Percentiles rank a stretch among this genome's conserved stretches.
Evolutionary conservation across 1,140 invertebrate species (phyloP).

Genomic region (Rhyacophila brunnea): DNA sequence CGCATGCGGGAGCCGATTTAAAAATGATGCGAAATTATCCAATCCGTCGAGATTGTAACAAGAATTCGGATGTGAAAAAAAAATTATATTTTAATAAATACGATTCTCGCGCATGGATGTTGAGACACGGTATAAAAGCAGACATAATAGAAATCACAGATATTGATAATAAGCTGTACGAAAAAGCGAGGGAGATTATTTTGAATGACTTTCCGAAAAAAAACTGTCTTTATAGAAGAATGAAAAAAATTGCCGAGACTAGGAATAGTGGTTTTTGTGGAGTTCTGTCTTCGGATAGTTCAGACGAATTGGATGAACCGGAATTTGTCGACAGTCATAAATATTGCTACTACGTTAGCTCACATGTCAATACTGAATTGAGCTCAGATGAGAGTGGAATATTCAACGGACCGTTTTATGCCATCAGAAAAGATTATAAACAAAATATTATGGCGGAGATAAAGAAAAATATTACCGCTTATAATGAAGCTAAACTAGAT

Average conservation of each 20-base stretch:
- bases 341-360: slow-evolving; percentile 11
- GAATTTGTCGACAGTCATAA: background rate
- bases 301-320: background rate
- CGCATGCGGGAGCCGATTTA: too few relatives aligned
- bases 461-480: too few relatives aligned
- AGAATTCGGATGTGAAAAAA: too few relatives aligned
- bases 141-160: background rate
- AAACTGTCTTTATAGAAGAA: background rate
- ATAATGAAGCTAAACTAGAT: too few relatives aligned
- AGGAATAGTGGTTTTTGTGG: background rate
- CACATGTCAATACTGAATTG: background rate
- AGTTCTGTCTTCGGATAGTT: slow-evolving; percentile 1
- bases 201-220: background rate
- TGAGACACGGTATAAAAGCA: too few relatives aligned
- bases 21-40: too few relatives aligned
- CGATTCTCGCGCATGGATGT: too few relatives aligned
- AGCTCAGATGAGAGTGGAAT: slow-evolving; percentile 16
- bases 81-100: too few relatives aligned
- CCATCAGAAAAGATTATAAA: slow-evolving; percentile 9
- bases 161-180: background rate
- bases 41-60: too few relatives aligned
- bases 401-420: slow-evolving; percentile 14
- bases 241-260: background rate
- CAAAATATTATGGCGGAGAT: background rate
- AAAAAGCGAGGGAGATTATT: slow-evolving; percentile 1